Evolutionary conservation across 2,797 vertebrate genomes (phyloP), one percentile per base, ranked within the genome.

Genomic region (Chelon auratus): DNA sequence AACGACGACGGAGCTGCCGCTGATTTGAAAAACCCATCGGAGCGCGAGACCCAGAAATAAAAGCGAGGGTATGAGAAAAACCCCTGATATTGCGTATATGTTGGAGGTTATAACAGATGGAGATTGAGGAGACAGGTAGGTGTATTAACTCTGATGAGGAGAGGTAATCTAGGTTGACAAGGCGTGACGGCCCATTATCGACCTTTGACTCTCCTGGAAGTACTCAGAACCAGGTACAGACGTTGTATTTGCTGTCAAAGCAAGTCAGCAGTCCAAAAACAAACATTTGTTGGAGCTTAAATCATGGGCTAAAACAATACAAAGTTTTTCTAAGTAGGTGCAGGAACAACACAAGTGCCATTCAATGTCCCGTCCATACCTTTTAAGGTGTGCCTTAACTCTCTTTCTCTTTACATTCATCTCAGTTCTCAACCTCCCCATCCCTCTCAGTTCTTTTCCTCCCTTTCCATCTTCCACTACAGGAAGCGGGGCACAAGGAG

Each of bases 1-100:
- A 82, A 77, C 52, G 81, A 60, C 39, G 73, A 37, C 62, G 9
- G 9, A 66, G 70, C 72, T 63, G 67, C 10, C 33, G 39, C 22
- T 64, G 18, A 76, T 40, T 78, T 1, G 30, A 59, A 62, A 67
- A 64, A 37, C 15, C 12, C 51, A 74, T 1, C 17, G 14, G 50
- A 24, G 33, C 15, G 33, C 2, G 30, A 39, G 67, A 37, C 13
- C 36, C 13, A 39, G 62, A 9, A 47, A 47, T 5, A 26, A 59
- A 62, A 52, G 4, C 53, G 61, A 15, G 26, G 13, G 17, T 10
- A 5, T 62, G 22, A 30, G 10, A 0, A 14, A 4, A n/a, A 22
- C 14, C 42, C 42, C 6, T 45, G 42, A 6, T 5, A 7, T 8
- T 33, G 40, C 11, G 22, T 12, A 0, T 70, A 2, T 39, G 42